Conservation (phyloP, 2,113 vertebrate species). For the Bettongia penicillata region DNA sequence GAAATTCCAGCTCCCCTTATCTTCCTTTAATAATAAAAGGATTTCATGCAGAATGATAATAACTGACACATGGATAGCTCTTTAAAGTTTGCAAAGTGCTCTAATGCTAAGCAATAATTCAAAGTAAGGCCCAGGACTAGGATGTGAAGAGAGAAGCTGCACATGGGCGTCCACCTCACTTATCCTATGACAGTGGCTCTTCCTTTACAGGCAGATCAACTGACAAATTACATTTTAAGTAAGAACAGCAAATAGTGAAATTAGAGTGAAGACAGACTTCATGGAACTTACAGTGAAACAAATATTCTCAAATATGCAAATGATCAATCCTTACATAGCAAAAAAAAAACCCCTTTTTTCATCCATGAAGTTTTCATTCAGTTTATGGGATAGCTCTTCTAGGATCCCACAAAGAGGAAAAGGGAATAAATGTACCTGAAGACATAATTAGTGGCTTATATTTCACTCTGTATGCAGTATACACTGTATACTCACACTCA, state of each 20-base stretch:
- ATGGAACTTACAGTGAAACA: neutral
- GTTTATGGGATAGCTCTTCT: neutral
- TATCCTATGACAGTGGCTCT: neutral
- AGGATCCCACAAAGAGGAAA: rapidly evolving
- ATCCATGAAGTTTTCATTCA: constrained; percentile 32
- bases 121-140: constrained; percentile 9
- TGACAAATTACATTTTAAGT: neutral
- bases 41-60: constrained; percentile 49
- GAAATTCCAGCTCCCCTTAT: constrained; percentile 62
- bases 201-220: neutral
- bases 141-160: neutral
- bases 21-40: neutral
- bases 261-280: rapidly evolving
- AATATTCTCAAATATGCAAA: neutral
- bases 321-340: neutral
- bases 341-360: neutral
- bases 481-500: neutral
- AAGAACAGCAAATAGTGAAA: rapidly evolving
- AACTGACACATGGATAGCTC: constrained; percentile 4
- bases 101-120: neutral
- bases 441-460: neutral
- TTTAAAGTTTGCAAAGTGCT: neutral
- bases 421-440: neutral
- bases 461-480: neutral
- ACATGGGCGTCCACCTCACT: neutral